Evolutionary conservation across 2,113 vertebrate species (phyloP).

Genomic region (Scomber colias): DNA sequence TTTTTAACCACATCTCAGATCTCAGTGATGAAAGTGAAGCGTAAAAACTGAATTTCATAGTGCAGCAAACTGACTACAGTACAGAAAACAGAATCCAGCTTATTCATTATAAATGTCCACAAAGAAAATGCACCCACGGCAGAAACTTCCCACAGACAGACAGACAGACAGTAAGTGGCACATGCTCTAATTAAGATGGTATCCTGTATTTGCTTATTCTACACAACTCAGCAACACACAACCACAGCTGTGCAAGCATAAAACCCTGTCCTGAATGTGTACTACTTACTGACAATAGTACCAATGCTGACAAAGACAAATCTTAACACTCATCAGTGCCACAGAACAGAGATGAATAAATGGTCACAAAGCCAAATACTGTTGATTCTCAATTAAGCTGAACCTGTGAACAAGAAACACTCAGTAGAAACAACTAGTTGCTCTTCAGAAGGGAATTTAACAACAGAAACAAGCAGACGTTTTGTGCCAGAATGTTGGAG

Average conservation of each 20-base stretch:
- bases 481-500: constrained; percentile 59
- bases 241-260: constrained; percentile 49
- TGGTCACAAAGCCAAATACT: background rate
- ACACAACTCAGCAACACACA: constrained; percentile 34
- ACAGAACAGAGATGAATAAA: background rate
- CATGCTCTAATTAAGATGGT: constrained; percentile 11
- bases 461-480: constrained; percentile 47
- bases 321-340: constrained; percentile 6
- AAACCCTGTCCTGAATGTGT: constrained; percentile 15
- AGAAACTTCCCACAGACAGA: constrained; percentile 5
- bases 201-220: constrained; percentile 40
- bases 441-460: constrained; percentile 19
- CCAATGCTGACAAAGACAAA: constrained; percentile 28
- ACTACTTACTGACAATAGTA: constrained; percentile 10
- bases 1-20: background rate
- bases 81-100: background rate
- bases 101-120: constrained; percentile 11
- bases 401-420: constrained; percentile 1
- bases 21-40: background rate
- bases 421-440: constrained; percentile 20
- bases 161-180: constrained; percentile 12
- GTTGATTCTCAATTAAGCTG: background rate
- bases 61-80: background rate
- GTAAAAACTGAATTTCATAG: background rate
- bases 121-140: background rate